Base-by-base conservation (phyloP, 2,113 vertebrate genomes). In the Pelvicachromis taeniatus region DNA sequence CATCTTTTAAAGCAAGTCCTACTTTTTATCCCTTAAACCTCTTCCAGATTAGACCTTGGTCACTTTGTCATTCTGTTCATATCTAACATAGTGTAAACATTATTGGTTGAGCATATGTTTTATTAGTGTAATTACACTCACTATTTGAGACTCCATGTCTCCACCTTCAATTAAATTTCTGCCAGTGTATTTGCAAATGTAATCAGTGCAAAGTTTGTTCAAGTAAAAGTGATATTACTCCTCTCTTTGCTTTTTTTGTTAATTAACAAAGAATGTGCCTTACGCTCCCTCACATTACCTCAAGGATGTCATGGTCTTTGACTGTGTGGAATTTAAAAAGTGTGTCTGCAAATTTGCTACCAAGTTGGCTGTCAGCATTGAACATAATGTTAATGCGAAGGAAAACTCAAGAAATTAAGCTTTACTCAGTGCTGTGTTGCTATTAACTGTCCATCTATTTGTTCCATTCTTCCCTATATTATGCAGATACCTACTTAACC, bases 301-400 rank as follows among this genome's bases (percentile, higher is more conserved):
- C 80, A 77, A 73, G 77, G 73, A 85, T 89, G 88, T 90, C 89
- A 87, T 85, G 56, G 73, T 86, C 80, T 77, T 73, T 87, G 85
- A 88, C 85, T 58, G 82, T 63, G 59, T 91, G 84, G 87, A 92
- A 89, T 91, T 87, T 82, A 87, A 92, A 91, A 88, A 81, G 55
- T 8, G 84, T 35, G 42, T 53, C 26, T 33, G 68, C 31, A 81
- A 63, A 77, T 85, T 87, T 87, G 65, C 75, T 70, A 73, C 45
- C 55, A 52, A 77, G 70, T 82, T 85, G 50, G 82, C 35, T 52
- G 82, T 85, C 87, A 35, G 63, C 78, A 79, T 16, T 83, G 84
- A 89, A 89, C 77, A 85, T 40, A 83, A 77, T 63, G 70, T 81
- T 50, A 75, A 75, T 52, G 45, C n/a, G 68, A 50, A 77, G 87